phyloP scores from a whole-genome alignment of 2,797 vertebrate genomes.

The Merluccius polli region DNA sequence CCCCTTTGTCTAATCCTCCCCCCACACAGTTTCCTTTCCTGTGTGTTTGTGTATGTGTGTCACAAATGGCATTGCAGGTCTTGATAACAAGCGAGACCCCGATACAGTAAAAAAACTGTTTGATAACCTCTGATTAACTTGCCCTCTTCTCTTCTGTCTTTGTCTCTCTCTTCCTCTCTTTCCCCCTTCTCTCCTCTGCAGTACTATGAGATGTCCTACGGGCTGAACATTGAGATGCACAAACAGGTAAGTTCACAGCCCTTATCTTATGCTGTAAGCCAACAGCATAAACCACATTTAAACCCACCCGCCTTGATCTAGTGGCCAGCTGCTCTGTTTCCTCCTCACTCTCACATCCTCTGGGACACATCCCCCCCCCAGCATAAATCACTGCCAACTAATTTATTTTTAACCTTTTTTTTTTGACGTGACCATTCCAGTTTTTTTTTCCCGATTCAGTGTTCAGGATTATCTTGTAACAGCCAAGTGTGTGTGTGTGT shows the following conservation, averaged over 20 bases:
- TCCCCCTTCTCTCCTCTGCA: conserved; percentile 44
- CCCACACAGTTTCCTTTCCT: conserved; percentile 27
- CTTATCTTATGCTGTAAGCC: neutral
- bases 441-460: neutral
- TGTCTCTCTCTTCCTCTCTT: neutral
- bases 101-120: neutral
- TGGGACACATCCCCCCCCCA: neutral
- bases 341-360: neutral
- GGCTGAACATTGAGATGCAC: conserved; percentile 98
- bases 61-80: neutral
- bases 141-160: neutral
- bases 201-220: conserved; percentile 99
- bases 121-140: neutral
- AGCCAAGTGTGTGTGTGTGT: neutral
- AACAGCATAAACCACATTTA: neutral
- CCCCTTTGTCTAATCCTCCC: conserved; percentile 29
- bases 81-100: neutral
- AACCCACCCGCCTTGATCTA: neutral
- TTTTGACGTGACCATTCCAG: neutral
- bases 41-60: conserved; percentile 2
- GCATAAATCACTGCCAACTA: neutral
- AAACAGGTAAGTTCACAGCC: conserved; percentile 82
- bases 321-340: neutral
- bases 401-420: neutral
- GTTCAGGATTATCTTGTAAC: neutral